A percentile compares a stretch with the other conserved stretches of the same genome.
phyloP scores from a whole-genome alignment of 35 echinoderm and acorn worm species.

The Anneissia japonica region DNA sequence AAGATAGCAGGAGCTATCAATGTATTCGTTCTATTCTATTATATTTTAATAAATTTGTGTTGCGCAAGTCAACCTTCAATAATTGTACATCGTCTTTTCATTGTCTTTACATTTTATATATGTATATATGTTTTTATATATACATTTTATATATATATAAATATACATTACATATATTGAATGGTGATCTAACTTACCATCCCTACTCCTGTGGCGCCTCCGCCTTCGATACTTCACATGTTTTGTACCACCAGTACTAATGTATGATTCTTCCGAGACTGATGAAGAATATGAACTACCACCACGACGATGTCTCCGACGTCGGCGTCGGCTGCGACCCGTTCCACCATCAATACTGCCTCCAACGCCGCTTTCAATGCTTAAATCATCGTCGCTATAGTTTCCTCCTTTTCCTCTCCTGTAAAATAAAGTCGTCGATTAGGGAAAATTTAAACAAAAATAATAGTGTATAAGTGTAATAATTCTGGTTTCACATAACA shows the following conservation, averaged over 20 bases:
- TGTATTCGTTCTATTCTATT: too few species aligned
- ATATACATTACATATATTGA: too few species aligned
- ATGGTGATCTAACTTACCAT: background rate
- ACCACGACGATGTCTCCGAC: conserved; percentile 15
- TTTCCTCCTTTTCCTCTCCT: background rate
- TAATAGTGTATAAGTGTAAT: too few species aligned
- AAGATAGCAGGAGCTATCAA: too few species aligned
- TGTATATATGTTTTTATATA: too few species aligned
- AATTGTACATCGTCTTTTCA: too few species aligned
- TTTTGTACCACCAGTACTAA: conserved; percentile 27
- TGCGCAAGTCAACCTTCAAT: too few species aligned
- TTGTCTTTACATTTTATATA: too few species aligned
- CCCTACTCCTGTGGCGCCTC: background rate
- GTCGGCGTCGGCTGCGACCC: background rate
- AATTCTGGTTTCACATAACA: too few species aligned
- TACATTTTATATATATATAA: too few species aligned
- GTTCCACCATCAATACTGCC: background rate
- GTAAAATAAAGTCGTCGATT: background rate
- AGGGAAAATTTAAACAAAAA: too few species aligned
- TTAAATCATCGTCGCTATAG: conserved; percentile 34
- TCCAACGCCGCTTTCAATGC: conserved; percentile 41
- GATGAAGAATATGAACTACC: background rate
- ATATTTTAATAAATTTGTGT: too few species aligned
- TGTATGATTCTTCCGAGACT: conserved; percentile 30
- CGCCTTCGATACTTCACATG: background rate